Evolutionary conservation across 1,140 invertebrate species (phyloP).

Genomic region (Polypedilum vanderplanki): DNA sequence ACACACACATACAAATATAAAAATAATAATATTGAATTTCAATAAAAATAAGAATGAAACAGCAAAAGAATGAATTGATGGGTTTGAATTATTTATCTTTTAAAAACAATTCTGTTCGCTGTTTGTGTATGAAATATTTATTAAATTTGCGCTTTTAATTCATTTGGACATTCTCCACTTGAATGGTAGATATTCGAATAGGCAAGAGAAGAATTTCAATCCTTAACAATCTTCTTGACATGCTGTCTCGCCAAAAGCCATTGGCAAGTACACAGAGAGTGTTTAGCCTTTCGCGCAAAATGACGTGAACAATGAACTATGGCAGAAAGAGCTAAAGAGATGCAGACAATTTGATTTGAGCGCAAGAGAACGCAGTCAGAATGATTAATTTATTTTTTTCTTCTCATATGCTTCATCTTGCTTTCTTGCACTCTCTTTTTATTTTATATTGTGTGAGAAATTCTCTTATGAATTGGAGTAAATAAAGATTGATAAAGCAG

Average conservation of each 20-base stretch:
- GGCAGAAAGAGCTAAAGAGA: background rate
- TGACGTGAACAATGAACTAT: constrained; percentile 6
- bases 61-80: background rate
- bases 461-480: no score
- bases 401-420: background rate
- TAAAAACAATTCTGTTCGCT: no score
- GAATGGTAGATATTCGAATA: background rate
- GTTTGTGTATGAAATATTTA: no score
- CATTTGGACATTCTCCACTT: background rate
- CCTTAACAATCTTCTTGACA: constrained; percentile 1
- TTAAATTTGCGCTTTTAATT: no score
- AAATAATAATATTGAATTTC: constrained; percentile 18
- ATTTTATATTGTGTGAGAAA: no score
- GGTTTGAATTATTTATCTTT: no score
- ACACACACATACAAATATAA: background rate
- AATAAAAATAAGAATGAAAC: constrained; percentile 11
- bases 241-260: background rate
- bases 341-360: constrained; percentile 23
- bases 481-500: no score
- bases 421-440: no score
- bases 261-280: background rate
- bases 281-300: background rate
- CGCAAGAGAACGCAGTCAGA: background rate
- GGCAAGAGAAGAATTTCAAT: background rate
- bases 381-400: constrained; percentile 20